Evolutionary conservation across 2,797 vertebrate genomes (phyloP).

Genomic region (Gastrophryne carolinensis): DNA sequence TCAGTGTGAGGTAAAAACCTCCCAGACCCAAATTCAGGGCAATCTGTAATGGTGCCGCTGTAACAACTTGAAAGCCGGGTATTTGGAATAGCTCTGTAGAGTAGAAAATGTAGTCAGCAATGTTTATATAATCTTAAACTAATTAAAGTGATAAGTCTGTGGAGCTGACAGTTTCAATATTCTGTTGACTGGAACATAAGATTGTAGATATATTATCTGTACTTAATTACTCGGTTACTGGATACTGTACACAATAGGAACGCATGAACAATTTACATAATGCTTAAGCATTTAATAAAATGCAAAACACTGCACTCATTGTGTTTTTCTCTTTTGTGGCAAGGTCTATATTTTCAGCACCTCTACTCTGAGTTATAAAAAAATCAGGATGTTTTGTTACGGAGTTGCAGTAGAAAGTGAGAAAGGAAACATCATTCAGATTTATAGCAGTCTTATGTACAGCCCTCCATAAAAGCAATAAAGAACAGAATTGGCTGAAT

Average conservation of each 20-base stretch:
- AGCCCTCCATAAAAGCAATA: conserved; percentile 24
- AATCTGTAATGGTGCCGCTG: too few relatives aligned
- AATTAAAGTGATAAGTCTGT: not conserved
- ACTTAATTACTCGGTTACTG: not conserved
- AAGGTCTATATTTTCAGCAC: not conserved
- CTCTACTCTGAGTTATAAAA: not conserved
- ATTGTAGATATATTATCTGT: not conserved
- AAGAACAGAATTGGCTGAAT: conserved; percentile 30
- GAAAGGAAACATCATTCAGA: conserved; percentile 7
- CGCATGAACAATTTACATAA: not conserved
- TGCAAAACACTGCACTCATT: not conserved
- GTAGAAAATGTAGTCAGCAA: not conserved
- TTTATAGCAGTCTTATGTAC: conserved; percentile 14
- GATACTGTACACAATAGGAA: not conserved
- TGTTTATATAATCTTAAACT: not conserved
- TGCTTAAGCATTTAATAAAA: not conserved
- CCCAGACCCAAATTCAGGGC: too few relatives aligned
- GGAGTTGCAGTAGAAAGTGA: not conserved
- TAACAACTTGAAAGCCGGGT: too few relatives aligned
- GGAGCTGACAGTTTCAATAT: not conserved
- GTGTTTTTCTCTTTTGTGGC: not conserved
- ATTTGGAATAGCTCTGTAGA: not conserved
- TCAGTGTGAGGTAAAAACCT: too few relatives aligned
- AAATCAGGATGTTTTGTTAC: not conserved
- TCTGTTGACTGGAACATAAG: not conserved